Evolutionary conservation across 2,113 vertebrate genomes (phyloP).

Genomic region (Passerina amoena): DNA sequence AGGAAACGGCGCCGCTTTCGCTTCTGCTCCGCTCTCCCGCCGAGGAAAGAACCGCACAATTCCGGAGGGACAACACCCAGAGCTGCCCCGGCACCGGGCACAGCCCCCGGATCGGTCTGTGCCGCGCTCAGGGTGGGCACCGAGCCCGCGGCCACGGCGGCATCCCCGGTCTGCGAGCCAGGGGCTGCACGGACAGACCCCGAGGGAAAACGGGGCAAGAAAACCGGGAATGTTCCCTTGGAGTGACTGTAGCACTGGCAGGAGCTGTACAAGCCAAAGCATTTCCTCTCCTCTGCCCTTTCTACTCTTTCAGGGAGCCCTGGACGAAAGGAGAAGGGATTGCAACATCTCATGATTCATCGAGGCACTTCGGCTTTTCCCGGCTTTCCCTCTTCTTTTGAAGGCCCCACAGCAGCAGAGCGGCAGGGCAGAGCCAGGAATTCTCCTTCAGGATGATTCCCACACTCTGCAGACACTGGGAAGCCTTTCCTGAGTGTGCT

Average conservation of each 20-base stretch:
- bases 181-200: neutral
- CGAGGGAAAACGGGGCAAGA: neutral
- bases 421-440: neutral
- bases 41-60: neutral
- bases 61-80: neutral
- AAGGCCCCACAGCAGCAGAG: neutral
- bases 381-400: neutral
- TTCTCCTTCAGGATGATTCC: neutral
- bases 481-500: neutral
- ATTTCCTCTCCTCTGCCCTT: neutral
- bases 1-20: neutral
- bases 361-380: rapidly evolving
- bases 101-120: rapidly evolving
- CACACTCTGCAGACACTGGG: rapidly evolving
- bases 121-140: neutral
- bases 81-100: neutral
- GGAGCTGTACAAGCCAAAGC: neutral
- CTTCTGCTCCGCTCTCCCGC: neutral
- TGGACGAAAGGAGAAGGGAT: neutral
- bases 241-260: neutral
- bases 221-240: neutral
- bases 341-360: neutral
- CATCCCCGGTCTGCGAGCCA: rapidly evolving
- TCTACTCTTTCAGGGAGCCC: neutral
- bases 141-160: neutral